These are phyloP conservation scores for Hofmannophila pseudospretella DNA, from an alignment of 2,888 invertebrate genomes.

Conservation along the genomic window DNA sequence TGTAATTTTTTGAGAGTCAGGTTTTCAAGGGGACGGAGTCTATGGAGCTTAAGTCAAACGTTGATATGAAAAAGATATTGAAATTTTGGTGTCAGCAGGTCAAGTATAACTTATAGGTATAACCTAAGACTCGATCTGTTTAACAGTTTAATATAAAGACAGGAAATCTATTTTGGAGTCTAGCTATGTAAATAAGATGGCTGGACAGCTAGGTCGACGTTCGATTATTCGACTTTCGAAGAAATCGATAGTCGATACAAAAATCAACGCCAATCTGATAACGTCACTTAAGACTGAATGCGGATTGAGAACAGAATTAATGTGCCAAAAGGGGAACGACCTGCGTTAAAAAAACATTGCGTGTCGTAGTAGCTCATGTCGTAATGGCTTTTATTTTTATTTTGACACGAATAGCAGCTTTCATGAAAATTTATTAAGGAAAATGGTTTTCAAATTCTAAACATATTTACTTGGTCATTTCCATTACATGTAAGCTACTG, in stretches of 20 bases:
- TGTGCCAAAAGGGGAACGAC: conserved; percentile 7
- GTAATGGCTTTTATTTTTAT: conserved; percentile 1
- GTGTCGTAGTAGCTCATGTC: conserved; percentile 2
- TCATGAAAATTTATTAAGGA: background rate
- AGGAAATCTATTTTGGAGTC: background rate
- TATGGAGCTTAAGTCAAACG: too few relatives aligned
- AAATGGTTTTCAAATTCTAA: too few relatives aligned
- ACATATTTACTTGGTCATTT: too few relatives aligned
- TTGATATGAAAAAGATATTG: too few relatives aligned
- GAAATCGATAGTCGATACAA: background rate
- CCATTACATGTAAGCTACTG: too few relatives aligned
- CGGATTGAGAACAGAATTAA: background rate
- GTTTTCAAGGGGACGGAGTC: too few relatives aligned
- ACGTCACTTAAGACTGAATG: background rate
- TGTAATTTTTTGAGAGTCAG: too few relatives aligned
- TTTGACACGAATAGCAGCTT: conserved; percentile 1
- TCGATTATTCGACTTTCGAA: conserved; percentile 2
- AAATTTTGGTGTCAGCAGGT: too few relatives aligned
- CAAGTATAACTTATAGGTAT: too few relatives aligned
- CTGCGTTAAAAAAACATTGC: conserved; percentile 2
- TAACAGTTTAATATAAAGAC: too few relatives aligned
- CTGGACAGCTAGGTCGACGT: background rate
- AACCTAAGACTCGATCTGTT: too few relatives aligned
- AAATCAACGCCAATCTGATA: conserved; percentile 1
- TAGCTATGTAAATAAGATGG: background rate